A percentile compares a stretch with the other conserved stretches of the same genome.
These are phyloP conservation scores for Prietella phreatophila DNA, from an alignment of 2,113 vertebrate species.

Conservation along the genomic window DNA sequence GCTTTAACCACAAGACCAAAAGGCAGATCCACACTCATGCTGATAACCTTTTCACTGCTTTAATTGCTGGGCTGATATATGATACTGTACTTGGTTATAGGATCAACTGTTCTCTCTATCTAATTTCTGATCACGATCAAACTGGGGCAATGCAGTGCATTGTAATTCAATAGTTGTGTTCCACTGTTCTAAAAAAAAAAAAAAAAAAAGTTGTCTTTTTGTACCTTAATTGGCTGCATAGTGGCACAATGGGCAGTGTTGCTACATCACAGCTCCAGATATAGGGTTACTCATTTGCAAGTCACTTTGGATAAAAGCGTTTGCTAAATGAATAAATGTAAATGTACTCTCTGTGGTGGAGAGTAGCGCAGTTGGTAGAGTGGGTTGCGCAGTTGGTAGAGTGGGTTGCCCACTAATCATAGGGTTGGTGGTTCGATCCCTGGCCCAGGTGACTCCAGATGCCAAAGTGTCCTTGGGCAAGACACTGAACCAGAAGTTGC, in stretches of 20 bases:
- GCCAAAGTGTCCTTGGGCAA: too few species aligned
- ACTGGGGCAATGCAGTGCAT: not conserved
- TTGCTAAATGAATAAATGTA: too few species aligned
- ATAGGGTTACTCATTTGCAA: not conserved
- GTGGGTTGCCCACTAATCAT: too few species aligned
- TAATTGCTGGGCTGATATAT: not conserved
- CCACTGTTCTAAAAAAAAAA: not conserved
- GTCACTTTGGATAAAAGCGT: too few species aligned
- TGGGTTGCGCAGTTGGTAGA: too few species aligned
- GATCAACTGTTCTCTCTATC: not conserved
- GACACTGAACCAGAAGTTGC: too few species aligned
- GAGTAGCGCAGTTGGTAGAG: too few species aligned
- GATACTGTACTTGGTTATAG: not conserved
- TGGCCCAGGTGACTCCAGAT: too few species aligned
- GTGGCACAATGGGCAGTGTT: not conserved
- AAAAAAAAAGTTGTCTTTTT: too few species aligned
- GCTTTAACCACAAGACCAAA: slow-evolving; percentile 53
- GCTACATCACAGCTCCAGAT: not conserved
- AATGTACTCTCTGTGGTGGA: too few species aligned
- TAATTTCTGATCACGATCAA: not conserved
- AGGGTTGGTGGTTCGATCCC: too few species aligned
- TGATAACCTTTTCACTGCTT: slow-evolving; percentile 26
- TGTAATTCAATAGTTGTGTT: not conserved
- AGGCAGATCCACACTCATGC: slow-evolving; percentile 44
- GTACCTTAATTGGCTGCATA: not conserved